Base-by-base conservation (phyloP, 2,113 vertebrate genomes). In the Laticauda laticaudata region DNA sequence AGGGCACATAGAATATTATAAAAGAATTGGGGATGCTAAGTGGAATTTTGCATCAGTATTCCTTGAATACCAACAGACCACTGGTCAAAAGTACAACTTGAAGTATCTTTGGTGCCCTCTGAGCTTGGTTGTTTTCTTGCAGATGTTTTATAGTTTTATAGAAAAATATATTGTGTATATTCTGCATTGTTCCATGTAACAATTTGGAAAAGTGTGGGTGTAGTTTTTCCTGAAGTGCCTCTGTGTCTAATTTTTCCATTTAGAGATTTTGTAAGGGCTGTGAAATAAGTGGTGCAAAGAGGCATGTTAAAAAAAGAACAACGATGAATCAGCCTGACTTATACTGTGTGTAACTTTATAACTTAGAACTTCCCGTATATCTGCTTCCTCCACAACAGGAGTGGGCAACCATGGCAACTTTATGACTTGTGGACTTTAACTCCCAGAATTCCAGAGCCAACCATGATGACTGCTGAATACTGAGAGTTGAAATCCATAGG, bases 251-350 rank as follows among this genome's bases (percentile, higher is more conserved):
- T 92, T 21, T 54, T 93, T 2, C 10, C 88, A 53, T 94, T 39
- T 91, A 15, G 53, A 86, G 0, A 0, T 51, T n/a, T 90, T 92
- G 81, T 0, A 1, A 53, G n/a, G 10, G 21, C 69, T 45, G 3
- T 81, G 43, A 88, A 92, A 12, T 23, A 34, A 88, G 23, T 54
- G 7, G n/a, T 69, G n/a, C 24, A 93, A 91, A 21, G 8, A 1
- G 56, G 69, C 69, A 9, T 29, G 43, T 61, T 69, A 48, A 94
- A 94, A 29, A 91, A 61, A 91, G 15, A 45, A 23, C 34, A 55
- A 94, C 85, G 34, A 24, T 26, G 61, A 89, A 56, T 61, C 1
- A 39, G 0, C 61, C 21, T 34, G 3, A 53, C 90, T 39, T 39
- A 23, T 4, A 94, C 12, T 39, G 34, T 75, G n/a, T 75, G n/a